Conservation (phyloP, 2,888 invertebrate genomes). For the Orchestes rusci region DNA sequence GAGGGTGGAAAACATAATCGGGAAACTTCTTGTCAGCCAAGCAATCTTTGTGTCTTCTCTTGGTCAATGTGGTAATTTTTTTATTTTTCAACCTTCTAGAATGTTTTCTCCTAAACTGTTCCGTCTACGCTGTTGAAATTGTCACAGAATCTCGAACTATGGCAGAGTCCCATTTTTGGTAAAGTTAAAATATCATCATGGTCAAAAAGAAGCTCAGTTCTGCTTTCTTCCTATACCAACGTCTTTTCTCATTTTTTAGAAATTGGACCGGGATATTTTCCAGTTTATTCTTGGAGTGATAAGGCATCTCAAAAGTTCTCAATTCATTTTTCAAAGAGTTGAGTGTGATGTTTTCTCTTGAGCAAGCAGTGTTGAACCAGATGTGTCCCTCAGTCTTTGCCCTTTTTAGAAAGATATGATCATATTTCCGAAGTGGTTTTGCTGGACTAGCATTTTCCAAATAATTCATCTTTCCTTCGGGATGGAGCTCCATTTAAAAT, state of each 20-base stretch:
- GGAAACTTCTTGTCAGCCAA: neutral
- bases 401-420: too few species aligned
- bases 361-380: neutral
- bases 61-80: too few species aligned
- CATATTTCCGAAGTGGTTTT: too few species aligned
- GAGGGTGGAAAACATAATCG: neutral
- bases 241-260: neutral
- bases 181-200: neutral
- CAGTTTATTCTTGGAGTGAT: neutral
- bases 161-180: neutral
- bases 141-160: too few species aligned
- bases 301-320: neutral
- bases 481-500: too few species aligned
- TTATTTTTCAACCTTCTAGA: neutral
- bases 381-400: too few species aligned
- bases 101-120: neutral
- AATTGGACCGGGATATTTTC: neutral
- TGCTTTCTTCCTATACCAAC: neutral
- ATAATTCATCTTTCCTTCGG: too few species aligned
- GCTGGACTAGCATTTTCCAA: too few species aligned
- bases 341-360: neutral
- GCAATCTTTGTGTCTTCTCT: neutral
- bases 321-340: neutral
- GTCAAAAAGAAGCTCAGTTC: neutral
- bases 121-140: too few species aligned